Evolutionary conservation across 2,888 invertebrate species (phyloP), one percentile per base, ranked within the genome.

Genomic region (Shargacucullia verbasci): DNA sequence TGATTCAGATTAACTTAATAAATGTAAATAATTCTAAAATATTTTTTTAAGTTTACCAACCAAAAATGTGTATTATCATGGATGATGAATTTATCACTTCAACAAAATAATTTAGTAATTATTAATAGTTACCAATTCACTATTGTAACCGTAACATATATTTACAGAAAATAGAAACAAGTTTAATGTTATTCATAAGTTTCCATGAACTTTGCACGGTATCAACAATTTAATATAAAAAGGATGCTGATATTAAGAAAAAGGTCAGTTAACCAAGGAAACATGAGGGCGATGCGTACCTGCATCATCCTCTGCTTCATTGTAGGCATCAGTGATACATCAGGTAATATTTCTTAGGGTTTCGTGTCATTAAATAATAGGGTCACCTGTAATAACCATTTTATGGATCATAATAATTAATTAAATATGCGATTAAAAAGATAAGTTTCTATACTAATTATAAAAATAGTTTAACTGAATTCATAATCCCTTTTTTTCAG

Each of bases 211-310:
- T 84, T n/a, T 79, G 80, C 79, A 83, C 81, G n/a, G n/a, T n/a
- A n/a, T 81, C 78, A 80, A 76, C 72, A 74, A 77, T 79, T 84
- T 81, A 82, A 84, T 92, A 92, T 92, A 92, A 85, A 91, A 3
- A 90, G 92, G 90, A 88, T 87, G 84, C 68, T 62, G 63, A 54
- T n/a, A 35, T 60, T 63, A 50, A 64, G 54, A 41, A 56, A 63
- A 62, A 41, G 55, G 78, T 81, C 81, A 87, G 88, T 88, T 76
- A 77, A 80, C 79, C 76, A 71, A 66, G 66, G 58, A 83, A 81
- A 70, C 81, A 92, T 92, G 92, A 83, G 73, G 76, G 67, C 83
- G 75, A 71, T 80, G 80, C 83, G 80, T 63, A 66, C 75, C 77
- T 76, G 83, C 68, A 65, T 83, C 56, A 67, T 79, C 69, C 70